Percentiles rank a stretch among this genome's conserved stretches.
Evolutionary conservation across 1,140 invertebrate genomes (phyloP).

Genomic region (Antheraea mylitta): DNA sequence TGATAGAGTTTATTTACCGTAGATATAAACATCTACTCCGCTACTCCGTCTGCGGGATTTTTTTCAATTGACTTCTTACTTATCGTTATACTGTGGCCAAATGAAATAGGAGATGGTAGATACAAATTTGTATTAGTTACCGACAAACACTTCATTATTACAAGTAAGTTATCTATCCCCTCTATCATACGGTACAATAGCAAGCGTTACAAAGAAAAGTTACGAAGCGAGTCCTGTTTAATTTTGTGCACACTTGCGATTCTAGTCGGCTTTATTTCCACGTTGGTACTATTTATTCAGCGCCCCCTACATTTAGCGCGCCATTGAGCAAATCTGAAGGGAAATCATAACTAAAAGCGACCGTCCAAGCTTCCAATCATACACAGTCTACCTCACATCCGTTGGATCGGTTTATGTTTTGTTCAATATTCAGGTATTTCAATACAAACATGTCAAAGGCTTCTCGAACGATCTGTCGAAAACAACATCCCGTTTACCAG

Average conservation of each 20-base stretch:
- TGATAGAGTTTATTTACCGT: too few species aligned
- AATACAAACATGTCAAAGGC: neutral
- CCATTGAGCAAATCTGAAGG: conserved; percentile 46
- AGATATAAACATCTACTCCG: too few species aligned
- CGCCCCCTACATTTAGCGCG: conserved; percentile 40
- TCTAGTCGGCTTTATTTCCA: neutral
- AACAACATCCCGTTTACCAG: neutral
- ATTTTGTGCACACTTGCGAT: neutral
- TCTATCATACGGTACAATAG: too few species aligned
- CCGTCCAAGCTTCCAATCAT: neutral
- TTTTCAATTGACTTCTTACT: too few species aligned
- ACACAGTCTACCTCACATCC: conserved; percentile 5
- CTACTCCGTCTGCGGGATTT: too few species aligned
- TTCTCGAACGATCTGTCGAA: neutral
- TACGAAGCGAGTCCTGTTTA: too few species aligned
- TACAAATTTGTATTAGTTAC: too few species aligned
- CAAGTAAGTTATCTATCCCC: too few species aligned
- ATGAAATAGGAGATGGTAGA: too few species aligned
- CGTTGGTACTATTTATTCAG: conserved; percentile 42
- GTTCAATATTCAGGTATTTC: neutral
- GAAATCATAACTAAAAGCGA: conserved; percentile 20
- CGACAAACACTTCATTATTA: too few species aligned
- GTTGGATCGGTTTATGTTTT: neutral
- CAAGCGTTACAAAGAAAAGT: too few species aligned
- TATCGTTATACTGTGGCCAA: too few species aligned